Percentiles rank a stretch among this genome's conserved stretches.
These are phyloP conservation scores for Pogonophryne albipinna DNA, from an alignment of 2,797 vertebrate species.

Conservation along the genomic window DNA sequence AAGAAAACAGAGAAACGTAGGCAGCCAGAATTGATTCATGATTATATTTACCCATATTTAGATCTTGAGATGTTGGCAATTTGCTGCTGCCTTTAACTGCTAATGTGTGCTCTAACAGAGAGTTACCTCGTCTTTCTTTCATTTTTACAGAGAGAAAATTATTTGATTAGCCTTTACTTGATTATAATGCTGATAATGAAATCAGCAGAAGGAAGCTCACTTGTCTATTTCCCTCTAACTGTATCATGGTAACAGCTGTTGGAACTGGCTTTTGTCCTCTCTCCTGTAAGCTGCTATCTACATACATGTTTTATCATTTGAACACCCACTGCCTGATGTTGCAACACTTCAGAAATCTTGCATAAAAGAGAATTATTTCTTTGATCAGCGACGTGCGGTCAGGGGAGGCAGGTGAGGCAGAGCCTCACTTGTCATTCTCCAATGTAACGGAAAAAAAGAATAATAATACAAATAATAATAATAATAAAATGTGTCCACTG, in stretches of 20 bases:
- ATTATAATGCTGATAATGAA: constrained; percentile 33
- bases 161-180: constrained; percentile 29
- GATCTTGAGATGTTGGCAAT: constrained; percentile 13
- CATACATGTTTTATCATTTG: constrained; percentile 38
- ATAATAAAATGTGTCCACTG: no score
- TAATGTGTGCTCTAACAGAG: constrained; percentile 26
- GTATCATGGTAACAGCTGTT: neutral
- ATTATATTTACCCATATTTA: constrained; percentile 12
- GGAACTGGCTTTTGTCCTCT: neutral
- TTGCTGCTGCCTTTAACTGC: constrained; percentile 26
- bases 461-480: no score
- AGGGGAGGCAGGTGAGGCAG: no score
- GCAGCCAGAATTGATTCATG: constrained; percentile 8
- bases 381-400: no score
- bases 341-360: neutral
- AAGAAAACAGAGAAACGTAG: neutral
- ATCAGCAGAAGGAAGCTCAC: constrained; percentile 9
- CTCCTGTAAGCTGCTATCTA: neutral
- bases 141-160: constrained; percentile 21
- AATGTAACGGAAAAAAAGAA: no score
- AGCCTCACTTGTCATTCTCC: no score
- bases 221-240: neutral
- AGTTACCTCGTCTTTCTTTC: constrained; percentile 1
- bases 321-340: constrained; percentile 1
- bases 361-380: neutral